phyloP scores from a whole-genome alignment of 2,797 vertebrate species.

The Streptopelia turtur region DNA sequence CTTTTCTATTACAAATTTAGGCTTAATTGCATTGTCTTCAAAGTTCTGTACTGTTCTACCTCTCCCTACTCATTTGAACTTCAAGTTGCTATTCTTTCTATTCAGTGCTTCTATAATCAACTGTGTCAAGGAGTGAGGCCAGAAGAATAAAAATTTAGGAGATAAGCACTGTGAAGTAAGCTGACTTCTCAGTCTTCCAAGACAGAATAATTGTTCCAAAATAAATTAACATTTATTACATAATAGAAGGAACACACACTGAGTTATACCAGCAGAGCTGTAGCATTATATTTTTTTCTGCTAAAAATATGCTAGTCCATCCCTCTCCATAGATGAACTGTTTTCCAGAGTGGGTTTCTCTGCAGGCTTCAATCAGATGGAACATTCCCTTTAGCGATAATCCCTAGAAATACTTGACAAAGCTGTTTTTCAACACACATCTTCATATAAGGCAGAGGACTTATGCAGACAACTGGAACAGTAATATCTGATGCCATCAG shows the following conservation, averaged over 20 bases:
- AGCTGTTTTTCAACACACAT: neutral
- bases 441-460: neutral
- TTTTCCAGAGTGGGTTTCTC: neutral
- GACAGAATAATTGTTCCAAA: constrained; percentile 17
- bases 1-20: constrained; percentile 65
- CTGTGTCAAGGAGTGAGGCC: neutral
- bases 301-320: neutral
- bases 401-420: neutral
- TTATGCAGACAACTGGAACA: neutral
- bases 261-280: neutral
- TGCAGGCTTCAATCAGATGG: neutral
- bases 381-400: neutral
- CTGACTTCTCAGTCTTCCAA: constrained; percentile 18
- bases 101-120: constrained; percentile 45
- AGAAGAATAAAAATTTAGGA: constrained; percentile 24
- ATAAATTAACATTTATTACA: neutral
- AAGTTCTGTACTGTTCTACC: constrained; percentile 41
- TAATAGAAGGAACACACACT: neutral
- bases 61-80: constrained; percentile 51
- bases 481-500: neutral
- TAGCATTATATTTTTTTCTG: neutral
- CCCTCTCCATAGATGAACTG: neutral
- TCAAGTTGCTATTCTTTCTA: constrained; percentile 16
- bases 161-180: constrained; percentile 10
- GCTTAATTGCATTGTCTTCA: constrained; percentile 66